Percentiles rank a stretch among this genome's conserved stretches.
Evolutionary conservation across 2,888 invertebrate species (phyloP).

Genomic region (Netelia melanura): DNA sequence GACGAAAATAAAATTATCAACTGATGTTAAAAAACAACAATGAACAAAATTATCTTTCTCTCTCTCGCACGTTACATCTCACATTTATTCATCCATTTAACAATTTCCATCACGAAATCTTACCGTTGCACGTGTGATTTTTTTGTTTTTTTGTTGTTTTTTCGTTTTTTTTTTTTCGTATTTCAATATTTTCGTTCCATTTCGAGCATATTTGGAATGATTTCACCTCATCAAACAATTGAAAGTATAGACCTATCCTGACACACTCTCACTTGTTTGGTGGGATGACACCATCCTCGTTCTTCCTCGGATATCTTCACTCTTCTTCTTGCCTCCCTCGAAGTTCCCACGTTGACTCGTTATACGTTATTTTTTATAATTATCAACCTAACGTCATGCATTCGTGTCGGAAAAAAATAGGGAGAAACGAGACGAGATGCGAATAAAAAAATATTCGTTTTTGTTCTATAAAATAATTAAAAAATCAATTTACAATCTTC

Average conservation of each 20-base stretch:
- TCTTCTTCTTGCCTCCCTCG: conserved; percentile 26
- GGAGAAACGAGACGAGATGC: conserved; percentile 28
- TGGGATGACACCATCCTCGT: conserved; percentile 83
- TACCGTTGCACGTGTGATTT: conserved; percentile 12
- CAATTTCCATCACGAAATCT: neutral
- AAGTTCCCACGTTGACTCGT: conserved; percentile 28
- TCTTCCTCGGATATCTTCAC: conserved; percentile 42
- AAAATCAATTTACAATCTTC: neutral
- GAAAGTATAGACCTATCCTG: conserved; percentile 85
- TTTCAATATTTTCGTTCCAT: neutral
- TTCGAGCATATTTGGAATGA: conserved; percentile 77
- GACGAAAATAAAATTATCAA: conserved; percentile 25
- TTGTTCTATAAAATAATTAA: neutral
- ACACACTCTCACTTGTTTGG: conserved; percentile 85
- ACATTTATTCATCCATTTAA: conserved; percentile 3
- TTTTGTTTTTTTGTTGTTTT: conserved; percentile 20
- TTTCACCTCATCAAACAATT: conserved; percentile 85
- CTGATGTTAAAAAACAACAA: conserved; percentile 33
- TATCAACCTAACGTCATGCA: conserved; percentile 15
- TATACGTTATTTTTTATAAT: neutral
- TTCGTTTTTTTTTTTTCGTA: neutral
- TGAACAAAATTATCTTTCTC: conserved; percentile 25
- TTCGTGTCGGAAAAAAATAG: neutral
- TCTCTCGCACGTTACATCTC: conserved; percentile 13
- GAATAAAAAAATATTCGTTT: conserved; percentile 14